Evolutionary conservation across 2,888 invertebrate species (phyloP).

Genomic region (Eustalomyia histrio): DNA sequence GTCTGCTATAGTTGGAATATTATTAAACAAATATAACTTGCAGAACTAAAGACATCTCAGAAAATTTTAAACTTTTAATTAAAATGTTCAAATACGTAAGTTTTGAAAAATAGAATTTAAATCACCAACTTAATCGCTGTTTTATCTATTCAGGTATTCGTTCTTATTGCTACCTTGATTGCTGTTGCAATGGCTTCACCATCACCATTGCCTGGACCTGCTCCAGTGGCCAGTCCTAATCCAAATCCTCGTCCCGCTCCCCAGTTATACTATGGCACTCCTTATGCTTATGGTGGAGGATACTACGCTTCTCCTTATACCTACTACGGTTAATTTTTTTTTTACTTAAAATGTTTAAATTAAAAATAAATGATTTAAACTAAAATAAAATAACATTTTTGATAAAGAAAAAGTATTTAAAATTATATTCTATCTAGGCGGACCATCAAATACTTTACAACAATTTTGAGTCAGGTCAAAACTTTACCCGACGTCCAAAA

Average conservation of each 20-base stretch:
- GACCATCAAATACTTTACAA: too few relatives aligned
- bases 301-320: constrained; percentile 74
- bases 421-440: too few relatives aligned
- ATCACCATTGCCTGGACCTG: constrained; percentile 70
- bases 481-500: too few relatives aligned
- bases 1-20: neutral
- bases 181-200: constrained; percentile 73
- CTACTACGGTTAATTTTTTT: constrained; percentile 72
- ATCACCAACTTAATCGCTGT: neutral
- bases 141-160: constrained; percentile 68
- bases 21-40: constrained; percentile 27
- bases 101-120: constrained; percentile 28
- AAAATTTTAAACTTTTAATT: constrained; percentile 44
- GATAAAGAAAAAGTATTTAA: too few relatives aligned
- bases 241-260: constrained; percentile 72
- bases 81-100: constrained; percentile 77
- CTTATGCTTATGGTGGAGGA: constrained; percentile 73
- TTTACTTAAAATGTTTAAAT: too few relatives aligned
- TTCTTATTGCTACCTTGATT: constrained; percentile 73
- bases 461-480: too few relatives aligned
- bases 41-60: constrained; percentile 15
- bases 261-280: constrained; percentile 73
- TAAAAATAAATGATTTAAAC: too few relatives aligned
- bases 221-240: constrained; percentile 70
- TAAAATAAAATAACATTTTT: too few relatives aligned